A percentile compares a stretch with the other conserved stretches of the same genome.
These are phyloP conservation scores for Enteromius thamalakanensis DNA, from an alignment of 2,797 vertebrate genomes.

Conservation along the genomic window DNA sequence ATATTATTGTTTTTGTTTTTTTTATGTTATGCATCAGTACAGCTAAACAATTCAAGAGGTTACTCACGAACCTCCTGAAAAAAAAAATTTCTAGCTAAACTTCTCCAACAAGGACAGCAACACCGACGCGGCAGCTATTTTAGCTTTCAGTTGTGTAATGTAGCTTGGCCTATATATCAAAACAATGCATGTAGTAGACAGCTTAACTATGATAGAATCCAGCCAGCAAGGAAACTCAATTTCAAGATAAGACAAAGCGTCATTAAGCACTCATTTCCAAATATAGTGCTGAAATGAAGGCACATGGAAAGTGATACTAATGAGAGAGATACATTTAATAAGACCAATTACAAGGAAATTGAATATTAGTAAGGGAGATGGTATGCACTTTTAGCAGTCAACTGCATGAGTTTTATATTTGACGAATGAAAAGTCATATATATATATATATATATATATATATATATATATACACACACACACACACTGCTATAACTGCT, in stretches of 20 bases:
- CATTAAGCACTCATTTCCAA: constrained; percentile 40
- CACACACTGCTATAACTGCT: neutral
- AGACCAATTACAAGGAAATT: constrained; percentile 32
- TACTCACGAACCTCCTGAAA: constrained; percentile 22
- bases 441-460: neutral
- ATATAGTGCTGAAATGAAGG: constrained; percentile 39
- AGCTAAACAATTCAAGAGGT: constrained; percentile 26
- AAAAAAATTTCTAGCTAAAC: constrained; percentile 36
- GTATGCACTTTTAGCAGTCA: constrained; percentile 7
- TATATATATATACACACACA: too few species aligned
- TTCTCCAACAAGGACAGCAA: constrained; percentile 51
- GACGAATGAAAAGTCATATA: neutral
- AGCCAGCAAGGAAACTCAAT: constrained; percentile 45
- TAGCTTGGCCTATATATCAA: constrained; percentile 59
- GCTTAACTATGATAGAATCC: constrained; percentile 47
- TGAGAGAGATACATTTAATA: constrained; percentile 46
- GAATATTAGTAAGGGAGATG: constrained; percentile 5
- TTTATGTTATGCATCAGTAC: neutral
- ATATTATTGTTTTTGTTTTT: neutral
- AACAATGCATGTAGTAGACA: constrained; percentile 57
- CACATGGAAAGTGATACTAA: constrained; percentile 37
- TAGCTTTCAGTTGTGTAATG: constrained; percentile 56
- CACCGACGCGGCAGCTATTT: constrained; percentile 55
- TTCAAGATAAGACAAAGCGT: constrained; percentile 39
- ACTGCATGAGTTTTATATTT: neutral